These are phyloP conservation scores for Donacobius atricapilla DNA, from an alignment of 2,113 vertebrate genomes.

Conservation along the genomic window DNA sequence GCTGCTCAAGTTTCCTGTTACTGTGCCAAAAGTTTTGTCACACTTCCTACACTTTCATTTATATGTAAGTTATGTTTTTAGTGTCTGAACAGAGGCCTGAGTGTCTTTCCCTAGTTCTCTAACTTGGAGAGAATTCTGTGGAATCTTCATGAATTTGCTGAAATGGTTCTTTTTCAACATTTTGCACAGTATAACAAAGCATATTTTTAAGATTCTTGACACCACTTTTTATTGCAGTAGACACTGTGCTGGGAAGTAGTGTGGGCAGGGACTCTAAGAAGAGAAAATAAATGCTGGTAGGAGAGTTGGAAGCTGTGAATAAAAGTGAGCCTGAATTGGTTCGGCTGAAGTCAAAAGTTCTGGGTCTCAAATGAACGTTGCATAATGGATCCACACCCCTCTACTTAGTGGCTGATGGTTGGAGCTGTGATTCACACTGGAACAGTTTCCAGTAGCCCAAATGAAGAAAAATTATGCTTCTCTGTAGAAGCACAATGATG, in stretches of 20 bases:
- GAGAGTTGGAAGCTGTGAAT: background rate
- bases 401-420: background rate
- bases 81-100: background rate
- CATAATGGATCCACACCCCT: background rate
- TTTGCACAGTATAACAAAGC: background rate
- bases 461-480: background rate
- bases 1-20: constrained; percentile 80
- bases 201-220: background rate
- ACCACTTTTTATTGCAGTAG: background rate
- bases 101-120: background rate
- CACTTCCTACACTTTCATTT: constrained; percentile 90
- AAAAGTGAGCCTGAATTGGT: background rate
- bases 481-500: background rate
- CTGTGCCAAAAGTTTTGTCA: constrained; percentile 83
- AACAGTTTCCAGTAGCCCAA: background rate
- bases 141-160: background rate
- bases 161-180: background rate
- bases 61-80: constrained; percentile 84
- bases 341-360: background rate
- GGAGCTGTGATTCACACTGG: background rate
- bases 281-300: background rate
- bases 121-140: background rate
- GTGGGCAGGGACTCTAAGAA: background rate
- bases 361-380: background rate
- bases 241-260: background rate